These are phyloP conservation scores for Mythimna lalbum DNA, from an alignment of 2,888 invertebrate genomes.

Conservation along the genomic window DNA sequence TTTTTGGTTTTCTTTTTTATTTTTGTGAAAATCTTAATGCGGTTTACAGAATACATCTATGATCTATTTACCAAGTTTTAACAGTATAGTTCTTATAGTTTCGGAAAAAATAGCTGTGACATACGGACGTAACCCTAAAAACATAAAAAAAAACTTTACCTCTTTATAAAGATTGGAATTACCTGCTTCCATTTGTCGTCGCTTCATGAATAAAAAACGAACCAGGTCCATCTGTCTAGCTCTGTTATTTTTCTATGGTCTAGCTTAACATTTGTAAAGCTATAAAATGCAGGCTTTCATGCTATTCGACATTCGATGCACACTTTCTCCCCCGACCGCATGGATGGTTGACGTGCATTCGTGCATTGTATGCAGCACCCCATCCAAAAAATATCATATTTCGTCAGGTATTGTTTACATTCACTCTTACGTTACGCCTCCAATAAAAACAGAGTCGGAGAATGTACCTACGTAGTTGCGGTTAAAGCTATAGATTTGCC, in stretches of 20 bases:
- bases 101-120: too few species aligned
- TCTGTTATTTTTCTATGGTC: too few species aligned
- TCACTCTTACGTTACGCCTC: constrained; percentile 2
- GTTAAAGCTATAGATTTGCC: neutral
- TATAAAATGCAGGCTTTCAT: neutral
- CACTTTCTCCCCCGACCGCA: constrained; percentile 11
- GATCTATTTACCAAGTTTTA: too few species aligned
- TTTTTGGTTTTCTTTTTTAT: too few species aligned
- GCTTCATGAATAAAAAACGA: neutral
- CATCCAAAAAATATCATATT: constrained; percentile 28
- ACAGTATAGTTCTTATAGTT: too few species aligned
- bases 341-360: neutral
- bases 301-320: neutral
- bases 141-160: too few species aligned
- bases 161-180: neutral
- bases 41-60: too few species aligned
- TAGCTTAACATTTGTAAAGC: too few species aligned
- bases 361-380: constrained; percentile 5
- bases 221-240: too few species aligned
- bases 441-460: neutral
- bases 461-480: neutral
- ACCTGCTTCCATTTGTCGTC: neutral
- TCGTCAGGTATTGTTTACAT: constrained; percentile 13
- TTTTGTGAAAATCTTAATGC: too few species aligned
- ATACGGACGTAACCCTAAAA: too few species aligned